These are phyloP conservation scores for Pseudopodoces humilis DNA, from an alignment of 2,113 vertebrate species.

Conservation along the genomic window DNA sequence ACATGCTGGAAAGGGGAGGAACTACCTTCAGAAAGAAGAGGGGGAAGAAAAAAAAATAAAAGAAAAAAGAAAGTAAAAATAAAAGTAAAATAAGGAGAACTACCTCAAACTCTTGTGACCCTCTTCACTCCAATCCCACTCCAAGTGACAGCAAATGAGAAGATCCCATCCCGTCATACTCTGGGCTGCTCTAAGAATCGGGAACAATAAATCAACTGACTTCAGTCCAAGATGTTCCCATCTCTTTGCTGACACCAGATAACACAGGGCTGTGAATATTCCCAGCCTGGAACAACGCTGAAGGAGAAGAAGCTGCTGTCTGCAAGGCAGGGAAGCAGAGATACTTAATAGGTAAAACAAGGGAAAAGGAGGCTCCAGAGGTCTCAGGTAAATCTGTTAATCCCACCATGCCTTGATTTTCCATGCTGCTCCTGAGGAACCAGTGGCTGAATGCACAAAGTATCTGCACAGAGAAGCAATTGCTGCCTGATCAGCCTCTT, in stretches of 20 bases:
- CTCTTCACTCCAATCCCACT: not conserved
- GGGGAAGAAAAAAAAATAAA: fast-evolving
- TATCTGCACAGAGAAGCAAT: not conserved
- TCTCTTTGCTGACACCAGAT: not conserved
- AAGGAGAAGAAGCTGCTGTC: not conserved
- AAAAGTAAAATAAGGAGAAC: not conserved
- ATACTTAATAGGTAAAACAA: not conserved
- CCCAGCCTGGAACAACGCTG: not conserved
- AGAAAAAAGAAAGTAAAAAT: not conserved
- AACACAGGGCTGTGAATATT: not conserved
- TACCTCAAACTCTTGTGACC: not conserved
- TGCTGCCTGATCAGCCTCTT: not conserved
- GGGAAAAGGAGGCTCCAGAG: not conserved
- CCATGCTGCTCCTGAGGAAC: not conserved
- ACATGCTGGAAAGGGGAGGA: not conserved
- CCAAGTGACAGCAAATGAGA: not conserved
- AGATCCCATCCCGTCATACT: not conserved
- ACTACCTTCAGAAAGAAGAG: not conserved
- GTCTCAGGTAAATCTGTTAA: not conserved
- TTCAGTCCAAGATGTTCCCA: not conserved
- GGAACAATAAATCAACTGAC: not conserved
- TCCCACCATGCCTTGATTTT: not conserved
- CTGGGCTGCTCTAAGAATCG: not conserved
- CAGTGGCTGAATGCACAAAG: not conserved
- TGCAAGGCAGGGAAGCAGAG: not conserved